Evolutionary conservation across 2,888 invertebrate species (phyloP).

Genomic region (Drosophila setosimentum): DNA sequence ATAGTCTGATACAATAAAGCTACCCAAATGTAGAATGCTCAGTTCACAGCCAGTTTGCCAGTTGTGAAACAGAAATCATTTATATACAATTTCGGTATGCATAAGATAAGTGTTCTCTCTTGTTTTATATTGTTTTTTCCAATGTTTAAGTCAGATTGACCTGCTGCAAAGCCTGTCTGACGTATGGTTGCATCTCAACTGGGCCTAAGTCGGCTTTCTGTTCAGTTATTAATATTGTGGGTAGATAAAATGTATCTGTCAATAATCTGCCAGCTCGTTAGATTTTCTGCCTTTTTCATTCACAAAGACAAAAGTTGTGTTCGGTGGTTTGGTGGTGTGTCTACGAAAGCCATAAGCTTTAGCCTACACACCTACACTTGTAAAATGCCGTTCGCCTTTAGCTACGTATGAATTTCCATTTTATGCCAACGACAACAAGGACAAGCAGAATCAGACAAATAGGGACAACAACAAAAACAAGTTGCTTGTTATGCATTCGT

Average conservation of each 20-base stretch:
- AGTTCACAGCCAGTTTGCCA: neutral
- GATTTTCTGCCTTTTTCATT: neutral
- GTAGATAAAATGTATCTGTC: conserved; percentile 22
- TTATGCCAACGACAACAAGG: conserved; percentile 31
- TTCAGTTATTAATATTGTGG: conserved; percentile 8
- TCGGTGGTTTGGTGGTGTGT: neutral
- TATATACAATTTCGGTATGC: neutral
- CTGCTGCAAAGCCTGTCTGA: neutral
- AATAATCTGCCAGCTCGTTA: conserved; percentile 36
- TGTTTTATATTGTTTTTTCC: neutral
- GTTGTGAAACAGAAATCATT: neutral
- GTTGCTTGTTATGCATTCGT: conserved; percentile 75
- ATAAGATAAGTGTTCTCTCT: neutral
- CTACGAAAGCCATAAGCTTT: conserved; percentile 43
- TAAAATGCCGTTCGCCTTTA: conserved; percentile 34
- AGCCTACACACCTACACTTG: conserved; percentile 30
- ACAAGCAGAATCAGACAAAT: conserved; percentile 8
- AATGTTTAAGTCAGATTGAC: neutral
- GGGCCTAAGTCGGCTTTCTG: neutral
- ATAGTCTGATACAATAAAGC: neutral
- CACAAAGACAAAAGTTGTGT: neutral
- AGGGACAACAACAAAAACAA: conserved; percentile 29
- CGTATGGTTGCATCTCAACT: conserved; percentile 14
- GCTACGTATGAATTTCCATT: conserved; percentile 58
- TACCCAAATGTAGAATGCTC: neutral